These are phyloP conservation scores for Kuschelorhynchus macadamiae DNA, from an alignment of 2,888 invertebrate genomes.

Conservation along the genomic window DNA sequence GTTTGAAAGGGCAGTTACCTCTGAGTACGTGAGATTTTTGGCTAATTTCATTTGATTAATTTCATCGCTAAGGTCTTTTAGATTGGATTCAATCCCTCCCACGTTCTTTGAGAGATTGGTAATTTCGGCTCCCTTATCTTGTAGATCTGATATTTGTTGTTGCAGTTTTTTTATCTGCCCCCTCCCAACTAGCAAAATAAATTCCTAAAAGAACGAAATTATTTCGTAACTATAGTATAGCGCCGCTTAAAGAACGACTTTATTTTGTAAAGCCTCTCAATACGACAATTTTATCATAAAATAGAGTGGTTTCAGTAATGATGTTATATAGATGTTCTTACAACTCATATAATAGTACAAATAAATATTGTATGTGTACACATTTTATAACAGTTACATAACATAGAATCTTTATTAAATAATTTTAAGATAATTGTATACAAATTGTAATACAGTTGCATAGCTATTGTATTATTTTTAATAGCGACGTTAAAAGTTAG, in stretches of 20 bases:
- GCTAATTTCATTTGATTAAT: too few species aligned
- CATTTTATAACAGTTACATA: slow-evolving; percentile 32
- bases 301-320: slow-evolving; percentile 43
- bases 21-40: too few species aligned
- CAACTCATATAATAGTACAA: slow-evolving; percentile 36
- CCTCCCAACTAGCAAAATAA: slow-evolving; percentile 4
- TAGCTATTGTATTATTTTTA: slow-evolving; percentile 38
- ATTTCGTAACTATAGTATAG: not conserved
- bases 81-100: too few species aligned
- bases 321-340: slow-evolving; percentile 37
- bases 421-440: slow-evolving; percentile 18
- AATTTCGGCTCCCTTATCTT: too few species aligned
- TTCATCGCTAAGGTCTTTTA: too few species aligned
- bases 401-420: slow-evolving; percentile 4
- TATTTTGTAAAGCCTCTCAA: slow-evolving; percentile 32
- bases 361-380: slow-evolving; percentile 2
- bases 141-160: too few species aligned
- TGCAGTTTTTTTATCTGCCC: too few species aligned
- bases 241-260: slow-evolving; percentile 15
- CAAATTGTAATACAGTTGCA: slow-evolving; percentile 37
- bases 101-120: too few species aligned
- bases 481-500: slow-evolving; percentile 30
- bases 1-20: too few species aligned
- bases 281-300: slow-evolving; percentile 48
- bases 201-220: not conserved